Conservation (phyloP, 2,888 invertebrate species). For the Cheilosia vulpina region DNA sequence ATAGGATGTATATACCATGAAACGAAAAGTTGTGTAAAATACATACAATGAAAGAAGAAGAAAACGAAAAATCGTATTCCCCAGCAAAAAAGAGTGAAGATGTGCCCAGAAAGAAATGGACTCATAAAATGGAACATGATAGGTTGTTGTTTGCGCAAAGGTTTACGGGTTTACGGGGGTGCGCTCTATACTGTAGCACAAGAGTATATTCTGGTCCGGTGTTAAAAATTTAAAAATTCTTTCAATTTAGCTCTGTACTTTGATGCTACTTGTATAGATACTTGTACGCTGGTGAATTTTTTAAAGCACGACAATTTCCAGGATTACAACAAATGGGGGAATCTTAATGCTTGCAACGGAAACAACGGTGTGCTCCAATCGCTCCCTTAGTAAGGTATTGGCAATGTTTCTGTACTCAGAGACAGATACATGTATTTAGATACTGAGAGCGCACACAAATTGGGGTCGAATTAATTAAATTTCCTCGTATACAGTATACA, state of each 20-base stretch:
- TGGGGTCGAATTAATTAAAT: constrained; percentile 53
- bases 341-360: constrained; percentile 24
- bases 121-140: constrained; percentile 59
- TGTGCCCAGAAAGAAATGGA: constrained; percentile 48
- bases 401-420: constrained; percentile 16
- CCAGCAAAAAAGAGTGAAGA: constrained; percentile 43
- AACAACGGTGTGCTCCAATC: neutral
- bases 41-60: neutral
- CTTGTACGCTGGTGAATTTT: constrained; percentile 48
- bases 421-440: neutral
- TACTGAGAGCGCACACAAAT: constrained; percentile 19
- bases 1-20: constrained; percentile 30
- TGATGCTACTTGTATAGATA: neutral
- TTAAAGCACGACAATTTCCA: constrained; percentile 51
- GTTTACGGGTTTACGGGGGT: constrained; percentile 46
- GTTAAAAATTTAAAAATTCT: constrained; percentile 22
- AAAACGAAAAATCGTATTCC: constrained; percentile 35
- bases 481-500: constrained; percentile 19
- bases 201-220: neutral
- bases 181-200: neutral
- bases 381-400: constrained; percentile 34
- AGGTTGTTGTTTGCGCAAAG: constrained; percentile 56
- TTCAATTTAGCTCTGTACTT: constrained; percentile 1
- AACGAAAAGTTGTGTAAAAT: constrained; percentile 54
- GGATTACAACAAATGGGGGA: constrained; percentile 36